Conservation (phyloP, 2,113 vertebrate genomes). For the Petroica traversi region DNA sequence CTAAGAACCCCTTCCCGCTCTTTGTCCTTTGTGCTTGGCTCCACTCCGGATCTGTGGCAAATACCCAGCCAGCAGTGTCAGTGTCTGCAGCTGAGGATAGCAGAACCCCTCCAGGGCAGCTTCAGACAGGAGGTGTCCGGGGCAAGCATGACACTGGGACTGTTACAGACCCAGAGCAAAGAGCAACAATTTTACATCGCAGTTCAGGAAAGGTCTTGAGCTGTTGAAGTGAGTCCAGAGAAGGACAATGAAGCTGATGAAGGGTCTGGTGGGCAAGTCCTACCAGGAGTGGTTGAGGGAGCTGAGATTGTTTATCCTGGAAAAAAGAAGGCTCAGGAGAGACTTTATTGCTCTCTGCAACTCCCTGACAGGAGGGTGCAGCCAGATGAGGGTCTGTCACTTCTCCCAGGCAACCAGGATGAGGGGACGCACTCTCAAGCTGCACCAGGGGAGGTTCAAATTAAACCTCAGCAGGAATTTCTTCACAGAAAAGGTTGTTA, state of each 20-base stretch:
- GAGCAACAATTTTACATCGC: too few species aligned
- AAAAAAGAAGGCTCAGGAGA: not conserved
- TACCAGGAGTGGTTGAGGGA: not conserved
- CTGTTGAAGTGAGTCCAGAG: not conserved
- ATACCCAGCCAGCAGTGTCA: too few species aligned
- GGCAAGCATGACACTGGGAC: too few species aligned
- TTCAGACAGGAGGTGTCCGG: too few species aligned
- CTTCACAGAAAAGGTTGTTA: not conserved
- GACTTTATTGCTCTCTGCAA: not conserved
- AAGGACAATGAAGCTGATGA: not conserved
- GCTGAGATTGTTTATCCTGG: not conserved
- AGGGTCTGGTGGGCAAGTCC: not conserved
- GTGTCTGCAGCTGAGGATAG: too few species aligned
- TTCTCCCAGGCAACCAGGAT: not conserved
- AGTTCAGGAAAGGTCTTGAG: not conserved
- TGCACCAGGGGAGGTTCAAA: not conserved
- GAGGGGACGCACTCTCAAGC: not conserved
- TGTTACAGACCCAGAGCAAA: too few species aligned
- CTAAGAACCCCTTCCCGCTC: too few species aligned
- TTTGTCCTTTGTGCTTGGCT: too few species aligned
- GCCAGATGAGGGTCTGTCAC: too few species aligned
- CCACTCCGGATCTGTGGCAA: too few species aligned
- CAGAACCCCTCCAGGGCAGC: too few species aligned
- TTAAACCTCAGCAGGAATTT: not conserved
- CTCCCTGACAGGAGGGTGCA: not conserved